Evolutionary conservation across 2,797 vertebrate species (phyloP).

Genomic region (Cossypha caffra): DNA sequence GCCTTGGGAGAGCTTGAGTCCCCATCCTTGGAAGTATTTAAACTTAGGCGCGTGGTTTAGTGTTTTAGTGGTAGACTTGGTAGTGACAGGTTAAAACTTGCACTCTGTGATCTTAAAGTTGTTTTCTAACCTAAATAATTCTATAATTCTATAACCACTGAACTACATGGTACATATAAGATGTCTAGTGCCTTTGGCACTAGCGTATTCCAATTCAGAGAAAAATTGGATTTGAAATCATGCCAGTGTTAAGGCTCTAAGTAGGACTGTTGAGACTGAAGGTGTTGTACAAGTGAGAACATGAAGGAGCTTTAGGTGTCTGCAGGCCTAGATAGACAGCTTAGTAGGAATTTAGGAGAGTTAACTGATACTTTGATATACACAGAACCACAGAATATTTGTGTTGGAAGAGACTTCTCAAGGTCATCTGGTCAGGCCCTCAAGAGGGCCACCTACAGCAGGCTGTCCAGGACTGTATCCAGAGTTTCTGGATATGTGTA

Average conservation of each 20-base stretch:
- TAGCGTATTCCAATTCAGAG: neutral
- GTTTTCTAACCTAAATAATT: neutral
- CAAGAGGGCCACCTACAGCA: neutral
- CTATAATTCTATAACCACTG: neutral
- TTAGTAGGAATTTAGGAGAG: neutral
- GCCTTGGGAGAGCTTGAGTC: neutral
- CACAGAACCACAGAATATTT: neutral
- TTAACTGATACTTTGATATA: neutral
- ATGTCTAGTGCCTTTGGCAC: neutral
- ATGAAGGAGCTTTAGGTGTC: neutral
- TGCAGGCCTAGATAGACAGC: neutral
- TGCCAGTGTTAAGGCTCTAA: neutral
- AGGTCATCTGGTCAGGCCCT: rapidly evolving
- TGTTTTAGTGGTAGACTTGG: too few species aligned
- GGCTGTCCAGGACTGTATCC: neutral
- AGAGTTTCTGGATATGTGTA: neutral
- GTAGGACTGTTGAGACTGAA: neutral
- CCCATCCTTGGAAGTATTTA: neutral
- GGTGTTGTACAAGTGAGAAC: neutral
- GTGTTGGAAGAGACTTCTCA: neutral
- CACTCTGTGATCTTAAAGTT: neutral
- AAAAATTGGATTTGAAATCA: neutral
- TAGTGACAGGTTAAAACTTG: neutral
- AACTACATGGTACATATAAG: neutral
- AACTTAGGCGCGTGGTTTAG: rapidly evolving